These are phyloP conservation scores for Crotalus horridus DNA, from an alignment of 2,113 vertebrate species.

Conservation along the genomic window DNA sequence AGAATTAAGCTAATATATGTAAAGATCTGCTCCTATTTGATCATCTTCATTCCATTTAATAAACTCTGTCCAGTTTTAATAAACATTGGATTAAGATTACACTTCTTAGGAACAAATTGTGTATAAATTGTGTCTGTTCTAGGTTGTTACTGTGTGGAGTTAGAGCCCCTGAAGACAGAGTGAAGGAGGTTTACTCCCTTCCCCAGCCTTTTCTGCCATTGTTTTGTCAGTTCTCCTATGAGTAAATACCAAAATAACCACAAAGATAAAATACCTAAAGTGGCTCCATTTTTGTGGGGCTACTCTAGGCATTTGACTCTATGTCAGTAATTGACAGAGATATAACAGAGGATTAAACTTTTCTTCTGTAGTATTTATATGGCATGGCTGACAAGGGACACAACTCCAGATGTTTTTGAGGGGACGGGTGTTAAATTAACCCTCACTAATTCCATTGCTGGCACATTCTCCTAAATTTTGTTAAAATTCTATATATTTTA, in stretches of 20 bases:
- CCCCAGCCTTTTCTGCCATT: background rate
- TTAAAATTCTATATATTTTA: conserved; percentile 18
- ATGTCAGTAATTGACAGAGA: background rate
- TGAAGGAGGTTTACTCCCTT: background rate
- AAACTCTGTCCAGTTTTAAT: conserved; percentile 75
- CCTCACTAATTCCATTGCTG: background rate
- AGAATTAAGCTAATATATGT: conserved; percentile 75
- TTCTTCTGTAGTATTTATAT: background rate
- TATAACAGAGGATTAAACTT: background rate
- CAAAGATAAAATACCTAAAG: background rate
- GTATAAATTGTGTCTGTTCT: conserved; percentile 33
- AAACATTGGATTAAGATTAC: conserved; percentile 75
- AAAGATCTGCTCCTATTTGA: conserved; percentile 78
- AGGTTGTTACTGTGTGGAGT: conserved; percentile 50
- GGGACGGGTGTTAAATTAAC: background rate
- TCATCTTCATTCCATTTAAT: conserved; percentile 75
- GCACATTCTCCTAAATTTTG: background rate
- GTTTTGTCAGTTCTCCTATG: background rate
- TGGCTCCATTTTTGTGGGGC: background rate
- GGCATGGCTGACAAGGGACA: background rate
- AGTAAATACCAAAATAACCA: background rate
- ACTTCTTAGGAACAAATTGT: conserved; percentile 70
- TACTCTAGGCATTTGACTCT: background rate
- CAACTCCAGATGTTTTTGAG: background rate
- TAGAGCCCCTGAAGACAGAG: conserved; percentile 25